Evolutionary conservation across 2,113 vertebrate species (phyloP), one percentile per base, ranked within the genome.

Genomic region (Lamprotornis superbus): DNA sequence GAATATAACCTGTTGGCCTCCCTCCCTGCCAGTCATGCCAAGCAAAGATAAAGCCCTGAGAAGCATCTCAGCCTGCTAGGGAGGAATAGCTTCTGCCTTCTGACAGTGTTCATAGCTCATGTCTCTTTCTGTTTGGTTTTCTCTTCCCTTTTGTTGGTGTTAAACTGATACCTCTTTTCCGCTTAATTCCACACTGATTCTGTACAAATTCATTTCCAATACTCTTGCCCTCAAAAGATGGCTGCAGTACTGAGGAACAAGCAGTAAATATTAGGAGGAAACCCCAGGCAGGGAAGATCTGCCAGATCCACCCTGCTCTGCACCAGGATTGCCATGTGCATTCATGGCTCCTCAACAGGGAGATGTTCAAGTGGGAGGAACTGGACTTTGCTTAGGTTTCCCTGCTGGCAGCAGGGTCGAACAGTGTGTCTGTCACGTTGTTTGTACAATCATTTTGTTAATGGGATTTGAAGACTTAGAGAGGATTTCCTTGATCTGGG

Each of bases 401-500:
- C 50, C 68, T 60, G 64, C 3, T 5, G 80, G 69, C 77, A 67
- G 57, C 1, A 2, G 61, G 17, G 16, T 47, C 35, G 60, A 49
- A 44, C 39, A 85, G 59, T 5, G 2, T 22, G 37, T 70, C 75
- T 56, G 94, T 94, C 95, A 94, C 70, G 30, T 87, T 95, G 87
- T 85, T 91, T 64, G 52, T 88, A 35, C 83, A 37, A 15, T 79
- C 60, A 37, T 92, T 79, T 85, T 88, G 71, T 93, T 96, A 95
- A 96, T 84, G 76, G 57, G 93, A 94, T 96, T 84, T 68, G 88
- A 92, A 52, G 90, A 55, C 23, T 91, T 90, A 71, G 47, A 47
- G 87, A 86, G 87, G 93, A 94, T 96, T 94, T 91, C 68, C 92
- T 85, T 79, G 87, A 89, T 95, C 90, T 88, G 80, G 40, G 71